Evolutionary conservation across 1,140 invertebrate species (phyloP), one percentile per base, ranked within the genome.

Genomic region (Adelges cooleyi): DNA sequence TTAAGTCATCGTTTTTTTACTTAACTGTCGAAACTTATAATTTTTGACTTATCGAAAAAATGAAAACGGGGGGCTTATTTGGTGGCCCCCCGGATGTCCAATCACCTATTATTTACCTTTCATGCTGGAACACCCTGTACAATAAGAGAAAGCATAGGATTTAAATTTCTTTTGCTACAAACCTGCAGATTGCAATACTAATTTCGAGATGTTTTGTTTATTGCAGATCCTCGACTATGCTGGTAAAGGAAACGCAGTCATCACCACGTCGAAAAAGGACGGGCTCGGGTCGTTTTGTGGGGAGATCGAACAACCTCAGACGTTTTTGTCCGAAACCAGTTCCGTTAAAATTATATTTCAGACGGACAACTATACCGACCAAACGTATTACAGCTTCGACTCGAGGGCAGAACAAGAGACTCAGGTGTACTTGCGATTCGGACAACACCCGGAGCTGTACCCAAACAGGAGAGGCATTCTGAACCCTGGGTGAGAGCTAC

Each of bases 271-370:
- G 56, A 91, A 92, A 75, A 80, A 89, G 42, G 86, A 89, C 68
- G 87, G 90, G 67, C 86, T 87, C 0, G 91, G 91, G 3, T 83
- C 89, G 65, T 95, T 92, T 74, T 95, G 91, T 74, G 91, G 91
- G 0, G 91, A 95, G 73, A 90, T 87, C 15, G 92, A 95, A 71
- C 90, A 92, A 70, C 88, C 90, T 0, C 89, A 93, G 75, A 92
- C 89, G 5, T 94, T 93, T 77, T 93, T 94, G 71, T 93, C 90
- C 13, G 91, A 95, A 77, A 94, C 90, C 11, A 90, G 86, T 71
- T 89, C 91, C 75, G 90, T 95, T 10, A 89, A 89, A 72, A 83
- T 95, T 27, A 80, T 92, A 44, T 93, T 94, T 77, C 88, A 91
- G 74, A 86, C 87, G 22, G 89, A 93, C 72, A 92, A 92, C 74